Conservation (phyloP, 2,888 invertebrate species). For the Ectemnius cavifrons region DNA sequence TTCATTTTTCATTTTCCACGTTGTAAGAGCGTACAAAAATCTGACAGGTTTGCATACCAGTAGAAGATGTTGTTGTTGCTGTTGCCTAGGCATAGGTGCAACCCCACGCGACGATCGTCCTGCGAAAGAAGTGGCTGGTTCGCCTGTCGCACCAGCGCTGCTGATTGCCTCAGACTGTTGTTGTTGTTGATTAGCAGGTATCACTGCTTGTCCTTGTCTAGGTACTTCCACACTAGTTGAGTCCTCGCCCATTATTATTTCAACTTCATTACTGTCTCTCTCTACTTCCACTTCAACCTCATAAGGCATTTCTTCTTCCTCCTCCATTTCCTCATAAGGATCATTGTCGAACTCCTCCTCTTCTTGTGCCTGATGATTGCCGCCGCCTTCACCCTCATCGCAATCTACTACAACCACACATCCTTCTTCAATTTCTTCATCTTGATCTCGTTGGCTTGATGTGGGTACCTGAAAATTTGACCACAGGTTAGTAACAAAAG, state of each 20-base stretch:
- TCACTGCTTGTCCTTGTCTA: constrained; percentile 79
- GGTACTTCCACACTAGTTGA: constrained; percentile 81
- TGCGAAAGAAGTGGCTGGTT: constrained; percentile 72
- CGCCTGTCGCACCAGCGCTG: constrained; percentile 80
- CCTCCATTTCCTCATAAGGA: constrained; percentile 76
- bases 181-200: constrained; percentile 80
- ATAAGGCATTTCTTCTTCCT: constrained; percentile 75
- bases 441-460: constrained; percentile 91
- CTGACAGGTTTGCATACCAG: constrained; percentile 65
- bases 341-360: constrained; percentile 80
- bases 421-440: constrained; percentile 83
- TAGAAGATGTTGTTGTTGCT: constrained; percentile 79
- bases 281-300: constrained; percentile 78
- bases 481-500: background rate
- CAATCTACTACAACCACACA: constrained; percentile 88
- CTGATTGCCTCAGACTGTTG: constrained; percentile 85
- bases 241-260: constrained; percentile 82
- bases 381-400: constrained; percentile 85
- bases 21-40: background rate
- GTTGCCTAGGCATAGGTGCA: constrained; percentile 79
- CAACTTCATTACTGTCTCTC: constrained; percentile 83
- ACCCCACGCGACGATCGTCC: constrained; percentile 77
- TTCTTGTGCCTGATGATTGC: constrained; percentile 76
- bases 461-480: constrained; percentile 85
- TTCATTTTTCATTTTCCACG: background rate